Evolutionary conservation across 2,888 invertebrate genomes (phyloP).

Genomic region (Drosophila algonquin): DNA sequence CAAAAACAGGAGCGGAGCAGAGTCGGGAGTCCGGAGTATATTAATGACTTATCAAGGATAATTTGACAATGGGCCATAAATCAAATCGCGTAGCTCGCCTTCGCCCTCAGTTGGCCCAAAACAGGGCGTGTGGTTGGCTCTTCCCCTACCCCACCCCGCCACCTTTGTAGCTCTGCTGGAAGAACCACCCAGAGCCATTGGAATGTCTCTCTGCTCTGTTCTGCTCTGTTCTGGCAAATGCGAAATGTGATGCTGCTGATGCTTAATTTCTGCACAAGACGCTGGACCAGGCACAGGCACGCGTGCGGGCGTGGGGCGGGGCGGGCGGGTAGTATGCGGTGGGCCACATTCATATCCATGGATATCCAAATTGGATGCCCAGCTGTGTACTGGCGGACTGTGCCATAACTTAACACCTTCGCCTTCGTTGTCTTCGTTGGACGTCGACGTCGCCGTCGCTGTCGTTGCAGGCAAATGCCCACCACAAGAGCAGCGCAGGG

Average conservation of each 20-base stretch:
- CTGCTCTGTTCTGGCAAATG: slow-evolving; percentile 40
- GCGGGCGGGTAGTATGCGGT: slow-evolving; percentile 38
- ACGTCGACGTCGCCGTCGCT: slow-evolving; percentile 29
- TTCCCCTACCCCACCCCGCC: background rate
- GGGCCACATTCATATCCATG: slow-evolving; percentile 36
- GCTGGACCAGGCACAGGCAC: background rate
- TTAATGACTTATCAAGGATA: slow-evolving; percentile 84
- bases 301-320: background rate
- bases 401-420: slow-evolving; percentile 78
- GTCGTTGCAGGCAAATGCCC: slow-evolving; percentile 52
- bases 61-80: slow-evolving; percentile 84
- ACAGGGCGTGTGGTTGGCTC: slow-evolving; percentile 64
- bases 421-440: slow-evolving; percentile 56
- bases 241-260: slow-evolving; percentile 76
- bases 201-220: slow-evolving; percentile 32
- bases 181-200: slow-evolving; percentile 49
- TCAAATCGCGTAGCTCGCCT: slow-evolving; percentile 70
- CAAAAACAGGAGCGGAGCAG: background rate
- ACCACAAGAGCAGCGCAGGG: slow-evolving; percentile 38
- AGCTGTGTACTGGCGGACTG: slow-evolving; percentile 70
- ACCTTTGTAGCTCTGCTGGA: no score
- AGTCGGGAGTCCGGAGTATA: slow-evolving; percentile 58
- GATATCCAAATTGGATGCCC: slow-evolving; percentile 70
- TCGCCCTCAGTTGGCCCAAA: slow-evolving; percentile 25
- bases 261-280: slow-evolving; percentile 63